Conservation (phyloP, 37 sponge, comb jelly and placozoan genomes). For the Chondrilla cf. caribensis region DNA sequence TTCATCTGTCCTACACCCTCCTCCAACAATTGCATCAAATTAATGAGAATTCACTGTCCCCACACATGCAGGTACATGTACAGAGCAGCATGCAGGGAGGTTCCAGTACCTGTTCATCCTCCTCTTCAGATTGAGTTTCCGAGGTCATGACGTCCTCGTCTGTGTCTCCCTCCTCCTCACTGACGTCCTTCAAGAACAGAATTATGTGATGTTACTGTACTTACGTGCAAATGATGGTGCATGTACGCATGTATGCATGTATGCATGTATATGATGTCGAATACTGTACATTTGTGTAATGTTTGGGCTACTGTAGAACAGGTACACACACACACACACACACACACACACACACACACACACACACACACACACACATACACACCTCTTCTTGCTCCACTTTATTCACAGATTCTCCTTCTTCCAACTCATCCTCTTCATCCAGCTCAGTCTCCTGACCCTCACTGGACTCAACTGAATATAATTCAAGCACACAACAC, state of each 20-base stretch:
- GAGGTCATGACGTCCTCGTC: neutral
- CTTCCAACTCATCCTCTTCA: constrained; percentile 58
- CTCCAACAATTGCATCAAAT: too few relatives aligned
- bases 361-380: constrained; percentile 21
- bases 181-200: neutral
- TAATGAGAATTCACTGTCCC: too few relatives aligned
- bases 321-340: constrained; percentile 18
- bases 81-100: neutral
- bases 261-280: neutral
- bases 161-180: neutral
- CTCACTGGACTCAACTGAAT: neutral
- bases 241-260: neutral
- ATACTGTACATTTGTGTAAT: neutral
- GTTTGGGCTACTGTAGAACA: neutral
- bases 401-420: constrained; percentile 20
- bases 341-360: constrained; percentile 18
- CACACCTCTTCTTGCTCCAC: constrained; percentile 17
- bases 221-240: neutral
- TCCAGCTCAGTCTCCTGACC: constrained; percentile 45
- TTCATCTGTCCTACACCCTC: too few relatives aligned
- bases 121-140: neutral
- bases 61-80: too few relatives aligned
- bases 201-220: neutral
- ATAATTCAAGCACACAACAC: neutral
- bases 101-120: neutral